Percentiles rank a stretch among this genome's conserved stretches.
Evolutionary conservation across 2,888 invertebrate species (phyloP).

Genomic region (Luperina testacea): DNA sequence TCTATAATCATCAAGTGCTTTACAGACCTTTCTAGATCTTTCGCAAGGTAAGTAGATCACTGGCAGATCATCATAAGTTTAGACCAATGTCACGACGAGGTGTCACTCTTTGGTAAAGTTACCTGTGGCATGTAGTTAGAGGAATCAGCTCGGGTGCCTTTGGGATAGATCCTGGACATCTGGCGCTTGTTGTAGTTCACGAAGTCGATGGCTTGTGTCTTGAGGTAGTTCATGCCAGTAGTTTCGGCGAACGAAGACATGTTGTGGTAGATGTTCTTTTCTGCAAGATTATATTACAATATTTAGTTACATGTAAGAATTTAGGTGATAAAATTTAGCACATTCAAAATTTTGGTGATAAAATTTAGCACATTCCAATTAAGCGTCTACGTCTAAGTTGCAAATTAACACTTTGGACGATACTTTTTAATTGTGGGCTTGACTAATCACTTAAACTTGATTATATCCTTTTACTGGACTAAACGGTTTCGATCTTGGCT

Average conservation of each 20-base stretch:
- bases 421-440: background rate
- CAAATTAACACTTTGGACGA: background rate
- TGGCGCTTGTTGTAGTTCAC: constrained; percentile 99
- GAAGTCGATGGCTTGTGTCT: constrained; percentile 99
- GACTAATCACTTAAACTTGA: background rate
- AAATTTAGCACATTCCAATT: background rate
- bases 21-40: no score
- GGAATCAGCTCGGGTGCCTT: constrained; percentile 99
- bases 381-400: background rate
- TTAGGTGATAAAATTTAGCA: background rate
- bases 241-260: constrained; percentile 99
- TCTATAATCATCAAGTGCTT: no score
- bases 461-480: background rate
- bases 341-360: background rate
- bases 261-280: constrained; percentile 98
- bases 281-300: constrained; percentile 73
- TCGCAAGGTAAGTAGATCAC: no score
- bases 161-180: constrained; percentile 99
- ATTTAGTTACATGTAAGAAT: no score
- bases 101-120: background rate
- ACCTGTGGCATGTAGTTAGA: constrained; percentile 95
- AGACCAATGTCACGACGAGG: no score
- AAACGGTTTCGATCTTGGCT: no score
- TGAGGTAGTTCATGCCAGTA: constrained; percentile 98
- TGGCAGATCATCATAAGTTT: no score